A percentile compares a stretch with the other conserved stretches of the same genome.
Conservation (phyloP, 2,888 invertebrate species). For the Mesopsocus fuscifrons region DNA sequence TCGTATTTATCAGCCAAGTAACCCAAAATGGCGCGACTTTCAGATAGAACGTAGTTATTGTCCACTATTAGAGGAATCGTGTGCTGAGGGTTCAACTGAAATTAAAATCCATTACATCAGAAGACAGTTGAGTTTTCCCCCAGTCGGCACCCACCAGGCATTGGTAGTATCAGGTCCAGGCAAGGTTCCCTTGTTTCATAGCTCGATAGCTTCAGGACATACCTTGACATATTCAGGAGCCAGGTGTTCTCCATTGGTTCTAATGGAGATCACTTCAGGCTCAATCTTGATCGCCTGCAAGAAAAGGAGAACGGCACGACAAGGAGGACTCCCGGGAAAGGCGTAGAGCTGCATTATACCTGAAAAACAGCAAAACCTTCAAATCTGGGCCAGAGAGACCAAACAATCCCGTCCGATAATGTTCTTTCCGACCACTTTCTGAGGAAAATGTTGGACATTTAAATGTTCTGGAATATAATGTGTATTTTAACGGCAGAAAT, state of each 20-base stretch:
- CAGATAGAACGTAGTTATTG: conserved; percentile 8
- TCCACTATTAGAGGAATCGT: conserved; percentile 9
- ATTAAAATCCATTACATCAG: background rate
- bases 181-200: too few species aligned
- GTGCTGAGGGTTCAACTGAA: conserved; percentile 10
- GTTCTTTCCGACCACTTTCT: too few species aligned
- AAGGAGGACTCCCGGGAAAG: conserved; percentile 1
- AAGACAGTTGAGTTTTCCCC: background rate
- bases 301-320: conserved; percentile 8
- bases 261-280: conserved; percentile 1
- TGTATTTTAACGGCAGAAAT: too few species aligned
- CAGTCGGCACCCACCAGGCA: too few species aligned
- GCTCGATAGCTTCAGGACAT: too few species aligned
- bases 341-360: conserved; percentile 8
- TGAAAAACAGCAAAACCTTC: too few species aligned
- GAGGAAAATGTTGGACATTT: too few species aligned
- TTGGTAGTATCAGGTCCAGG: too few species aligned
- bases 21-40: conserved; percentile 7
- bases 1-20: conserved; percentile 6
- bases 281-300: conserved; percentile 1
- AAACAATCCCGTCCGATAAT: too few species aligned
- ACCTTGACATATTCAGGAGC: conserved; percentile 11
- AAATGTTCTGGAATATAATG: too few species aligned
- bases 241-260: conserved; percentile 7
- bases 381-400: too few species aligned